Conservation (phyloP, 2,888 invertebrate species). For the Enoplolaimus lenunculus region DNA sequence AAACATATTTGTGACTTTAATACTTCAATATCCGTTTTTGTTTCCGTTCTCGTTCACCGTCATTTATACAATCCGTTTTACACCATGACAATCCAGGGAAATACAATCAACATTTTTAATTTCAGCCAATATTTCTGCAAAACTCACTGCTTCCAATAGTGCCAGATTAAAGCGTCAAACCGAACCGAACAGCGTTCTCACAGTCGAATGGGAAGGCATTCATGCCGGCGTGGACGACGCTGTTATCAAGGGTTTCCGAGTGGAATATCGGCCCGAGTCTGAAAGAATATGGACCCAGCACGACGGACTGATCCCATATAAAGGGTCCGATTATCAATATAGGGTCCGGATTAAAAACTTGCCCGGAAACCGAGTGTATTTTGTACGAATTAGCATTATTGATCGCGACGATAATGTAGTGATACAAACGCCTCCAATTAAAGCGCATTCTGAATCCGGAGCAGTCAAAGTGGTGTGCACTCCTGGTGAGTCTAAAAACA, state of each 20-base stretch:
- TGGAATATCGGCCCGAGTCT: constrained; percentile 37
- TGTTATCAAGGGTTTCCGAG: constrained; percentile 37
- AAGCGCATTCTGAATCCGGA: constrained; percentile 34
- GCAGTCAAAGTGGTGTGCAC: constrained; percentile 38
- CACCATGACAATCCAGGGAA: no score
- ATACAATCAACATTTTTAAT: no score
- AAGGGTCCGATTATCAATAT: constrained; percentile 39
- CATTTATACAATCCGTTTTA: no score
- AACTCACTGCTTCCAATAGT: no score
- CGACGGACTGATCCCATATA: constrained; percentile 39
- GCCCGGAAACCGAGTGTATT: constrained; percentile 37
- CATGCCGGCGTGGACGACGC: constrained; percentile 30
- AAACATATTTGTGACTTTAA: no score
- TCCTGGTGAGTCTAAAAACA: constrained; percentile 27
- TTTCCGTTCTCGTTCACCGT: no score
- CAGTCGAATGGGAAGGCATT: constrained; percentile 41
- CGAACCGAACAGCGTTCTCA: constrained; percentile 34
- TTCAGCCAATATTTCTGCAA: no score
- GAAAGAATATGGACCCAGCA: constrained; percentile 37
- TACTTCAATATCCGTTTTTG: no score
- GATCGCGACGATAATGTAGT: constrained; percentile 36
- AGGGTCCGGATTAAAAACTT: constrained; percentile 34
- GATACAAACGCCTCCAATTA: constrained; percentile 39
- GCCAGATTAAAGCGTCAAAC: no score
- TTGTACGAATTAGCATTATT: constrained; percentile 36